These are phyloP conservation scores for Smithornis capensis DNA, from an alignment of 2,113 vertebrate genomes.

Conservation along the genomic window DNA sequence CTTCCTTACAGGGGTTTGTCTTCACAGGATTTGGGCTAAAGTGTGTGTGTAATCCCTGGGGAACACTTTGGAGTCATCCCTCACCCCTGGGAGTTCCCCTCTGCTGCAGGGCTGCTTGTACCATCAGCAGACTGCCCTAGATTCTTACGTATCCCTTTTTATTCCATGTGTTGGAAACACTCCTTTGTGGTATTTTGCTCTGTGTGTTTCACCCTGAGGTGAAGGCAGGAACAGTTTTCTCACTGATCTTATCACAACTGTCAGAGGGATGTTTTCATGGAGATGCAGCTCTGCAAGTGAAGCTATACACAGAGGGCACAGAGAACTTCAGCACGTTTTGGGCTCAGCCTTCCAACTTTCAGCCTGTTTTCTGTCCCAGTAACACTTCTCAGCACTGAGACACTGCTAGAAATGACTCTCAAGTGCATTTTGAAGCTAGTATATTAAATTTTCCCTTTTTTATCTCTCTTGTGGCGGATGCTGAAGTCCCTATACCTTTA, in stretches of 20 bases:
- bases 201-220: background rate
- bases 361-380: background rate
- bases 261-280: background rate
- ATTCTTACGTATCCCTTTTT: accelerated
- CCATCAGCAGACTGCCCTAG: background rate
- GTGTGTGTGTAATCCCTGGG: background rate
- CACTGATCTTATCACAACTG: background rate
- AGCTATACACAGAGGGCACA: background rate
- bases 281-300: background rate
- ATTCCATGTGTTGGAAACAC: background rate
- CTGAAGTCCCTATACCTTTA: background rate
- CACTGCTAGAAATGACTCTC: background rate
- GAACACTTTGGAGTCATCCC: background rate
- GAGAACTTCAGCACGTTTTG: background rate
- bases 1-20: background rate
- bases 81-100: constrained; percentile 13
- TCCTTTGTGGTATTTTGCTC: background rate
- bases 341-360: background rate
- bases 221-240: background rate
- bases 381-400: accelerated
- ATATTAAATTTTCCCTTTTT: background rate
- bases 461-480: background rate
- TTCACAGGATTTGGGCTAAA: background rate
- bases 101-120: background rate
- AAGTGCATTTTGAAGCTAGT: background rate